Percentiles rank a stretch among this genome's conserved stretches.
Evolutionary conservation across 2,113 vertebrate genomes (phyloP).

Genomic region (Caranx ignobilis): DNA sequence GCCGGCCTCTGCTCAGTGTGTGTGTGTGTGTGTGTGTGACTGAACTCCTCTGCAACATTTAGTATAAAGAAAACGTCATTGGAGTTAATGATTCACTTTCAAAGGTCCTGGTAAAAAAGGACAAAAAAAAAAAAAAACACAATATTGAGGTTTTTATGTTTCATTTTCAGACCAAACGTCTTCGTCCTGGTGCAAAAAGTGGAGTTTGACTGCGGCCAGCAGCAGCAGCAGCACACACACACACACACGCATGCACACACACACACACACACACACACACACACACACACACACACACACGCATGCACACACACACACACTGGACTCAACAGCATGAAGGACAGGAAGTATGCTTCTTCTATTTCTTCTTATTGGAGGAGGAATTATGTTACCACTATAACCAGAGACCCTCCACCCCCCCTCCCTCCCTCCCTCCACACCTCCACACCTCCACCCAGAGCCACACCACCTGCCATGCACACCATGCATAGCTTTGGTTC

Average conservation of each 20-base stretch:
- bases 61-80: not conserved
- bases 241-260: too few relatives aligned
- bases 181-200: not conserved
- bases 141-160: not conserved
- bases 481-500: conserved; percentile 63
- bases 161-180: conserved; percentile 21
- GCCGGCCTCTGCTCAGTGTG: too few relatives aligned
- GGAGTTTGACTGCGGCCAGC: conserved; percentile 11
- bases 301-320: not conserved
- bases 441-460: conserved; percentile 41
- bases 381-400: conserved; percentile 54
- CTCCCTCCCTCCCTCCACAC: not conserved
- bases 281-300: too few relatives aligned
- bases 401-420: conserved; percentile 43
- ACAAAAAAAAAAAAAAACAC: conserved; percentile 1
- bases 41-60: not conserved
- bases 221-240: not conserved
- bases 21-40: not conserved
- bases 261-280: too few relatives aligned
- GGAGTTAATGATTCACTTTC: too few relatives aligned
- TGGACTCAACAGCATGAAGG: conserved; percentile 1
- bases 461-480: conserved; percentile 75
- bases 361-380: conserved; percentile 51
- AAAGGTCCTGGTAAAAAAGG: conserved; percentile 5
- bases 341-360: conserved; percentile 35